Evolutionary conservation across 2,113 vertebrate species (phyloP).

Genomic region (Sinocyclocheilus grahami): DNA sequence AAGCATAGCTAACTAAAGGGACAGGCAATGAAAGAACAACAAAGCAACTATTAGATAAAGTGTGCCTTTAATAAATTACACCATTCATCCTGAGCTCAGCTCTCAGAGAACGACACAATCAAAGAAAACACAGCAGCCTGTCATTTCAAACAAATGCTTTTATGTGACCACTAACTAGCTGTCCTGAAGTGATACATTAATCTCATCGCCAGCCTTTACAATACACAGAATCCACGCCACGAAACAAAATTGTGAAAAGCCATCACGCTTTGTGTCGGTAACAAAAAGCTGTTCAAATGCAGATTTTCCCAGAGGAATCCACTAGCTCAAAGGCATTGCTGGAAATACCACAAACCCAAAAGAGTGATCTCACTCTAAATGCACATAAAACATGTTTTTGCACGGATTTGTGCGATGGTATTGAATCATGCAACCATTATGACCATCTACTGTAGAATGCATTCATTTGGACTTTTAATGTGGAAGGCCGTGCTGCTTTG

Average conservation of each 20-base stretch:
- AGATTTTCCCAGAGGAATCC: background rate
- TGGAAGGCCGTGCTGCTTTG: background rate
- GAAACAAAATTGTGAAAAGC: background rate
- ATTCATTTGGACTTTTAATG: background rate
- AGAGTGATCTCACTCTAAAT: background rate
- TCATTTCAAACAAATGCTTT: background rate
- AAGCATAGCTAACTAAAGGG: background rate
- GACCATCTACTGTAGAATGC: background rate
- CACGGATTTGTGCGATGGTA: background rate
- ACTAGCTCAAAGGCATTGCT: background rate
- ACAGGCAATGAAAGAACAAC: slow-evolving; percentile 14
- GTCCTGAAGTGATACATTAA: slow-evolving; percentile 22
- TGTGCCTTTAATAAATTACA: slow-evolving; percentile 30
- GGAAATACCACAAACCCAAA: background rate
- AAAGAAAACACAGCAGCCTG: background rate
- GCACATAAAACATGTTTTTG: background rate
- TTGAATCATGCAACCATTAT: background rate
- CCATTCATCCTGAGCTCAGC: background rate
- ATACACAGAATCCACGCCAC: background rate
- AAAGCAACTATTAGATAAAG: slow-evolving; percentile 29
- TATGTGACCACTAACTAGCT: slow-evolving; percentile 10
- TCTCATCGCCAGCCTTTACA: background rate
- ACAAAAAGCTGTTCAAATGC: slow-evolving; percentile 1
- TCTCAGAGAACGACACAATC: background rate
- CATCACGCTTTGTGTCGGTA: background rate